Base-by-base conservation (phyloP, 2,888 invertebrate genomes). In the Pyrochroa serraticornis region DNA sequence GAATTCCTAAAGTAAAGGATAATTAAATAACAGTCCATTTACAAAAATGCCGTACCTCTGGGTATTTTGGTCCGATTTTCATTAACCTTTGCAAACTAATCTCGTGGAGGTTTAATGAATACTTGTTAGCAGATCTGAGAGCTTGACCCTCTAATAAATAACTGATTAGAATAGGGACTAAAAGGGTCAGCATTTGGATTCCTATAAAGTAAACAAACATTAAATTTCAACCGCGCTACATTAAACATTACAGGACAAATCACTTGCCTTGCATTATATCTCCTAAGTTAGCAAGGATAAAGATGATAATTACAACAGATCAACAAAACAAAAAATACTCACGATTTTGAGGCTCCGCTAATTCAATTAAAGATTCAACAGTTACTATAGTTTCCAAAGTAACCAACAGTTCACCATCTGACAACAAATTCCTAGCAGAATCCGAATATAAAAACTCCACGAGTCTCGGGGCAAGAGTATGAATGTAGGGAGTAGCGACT, bases 31-130 rank as follows among this genome's bases (percentile, higher is more conserved):
- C 22, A 22, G 22, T 22, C 5, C 3, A 22, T 22, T 22, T 5
- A 22, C 36, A 49, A 10, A 6, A 39, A 38, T 32, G 42, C 6
- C 30, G 33, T 10, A 90, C 90, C 84, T 93, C 90, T 12, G 95
- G 95, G 81, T 96, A 93, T 75, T 91, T 91, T 0, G 95, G 95
- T 0, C 96, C 97, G 68, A 97, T 90, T 73, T 90, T 90, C 78
- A 94, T 93, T 10, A 98, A 85, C 87, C 92, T 91, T 66, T 92
- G 89, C 66, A 98, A 84, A 62, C 94, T 92, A 70, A 91, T 89
- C 65, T 97, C 95, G 78, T 97, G 97, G 37, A 97, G 81, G 45
- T 85, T 84, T 35, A 86, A 82, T 36, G 85, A 85, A 75, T 87
- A 87, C 65, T 88, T 85, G 55, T 85, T 84, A 32, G 84, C 80